Evolutionary conservation across 2,113 vertebrate species (phyloP).

Genomic region (Glaucomys volans): DNA sequence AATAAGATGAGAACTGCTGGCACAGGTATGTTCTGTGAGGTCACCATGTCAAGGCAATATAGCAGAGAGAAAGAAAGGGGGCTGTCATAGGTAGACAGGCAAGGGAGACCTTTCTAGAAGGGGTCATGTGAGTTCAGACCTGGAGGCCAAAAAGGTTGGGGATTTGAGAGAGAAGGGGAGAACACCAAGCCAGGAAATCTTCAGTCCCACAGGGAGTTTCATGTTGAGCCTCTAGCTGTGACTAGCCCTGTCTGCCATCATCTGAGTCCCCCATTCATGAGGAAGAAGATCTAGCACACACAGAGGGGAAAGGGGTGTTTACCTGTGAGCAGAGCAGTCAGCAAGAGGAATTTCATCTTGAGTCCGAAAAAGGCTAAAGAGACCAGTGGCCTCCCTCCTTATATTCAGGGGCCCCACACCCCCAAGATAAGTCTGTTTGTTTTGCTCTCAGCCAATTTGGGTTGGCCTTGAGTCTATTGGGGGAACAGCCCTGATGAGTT

Average conservation of each 20-base stretch:
- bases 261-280: neutral
- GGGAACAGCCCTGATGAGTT: neutral
- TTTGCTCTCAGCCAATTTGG: conserved; percentile 68
- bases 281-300: neutral
- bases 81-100: neutral
- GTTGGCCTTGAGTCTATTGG: conserved; percentile 67
- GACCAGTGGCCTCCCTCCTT: conserved; percentile 56
- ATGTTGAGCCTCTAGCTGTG: neutral
- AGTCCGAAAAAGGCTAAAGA: neutral
- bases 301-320: neutral
- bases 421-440: conserved; percentile 82
- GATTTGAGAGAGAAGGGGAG: neutral
- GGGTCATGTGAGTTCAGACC: neutral
- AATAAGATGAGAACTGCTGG: neutral
- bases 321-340: conserved; percentile 85
- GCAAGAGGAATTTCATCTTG: conserved; percentile 82
- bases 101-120: neutral
- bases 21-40: neutral
- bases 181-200: neutral
- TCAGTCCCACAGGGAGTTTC: neutral
- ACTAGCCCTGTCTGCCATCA: neutral
- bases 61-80: neutral
- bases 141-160: neutral
- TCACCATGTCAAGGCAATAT: neutral
- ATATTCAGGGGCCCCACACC: conserved; percentile 70